phyloP scores from a whole-genome alignment of 2,797 vertebrate genomes.

The Onychomys arenicola region DNA sequence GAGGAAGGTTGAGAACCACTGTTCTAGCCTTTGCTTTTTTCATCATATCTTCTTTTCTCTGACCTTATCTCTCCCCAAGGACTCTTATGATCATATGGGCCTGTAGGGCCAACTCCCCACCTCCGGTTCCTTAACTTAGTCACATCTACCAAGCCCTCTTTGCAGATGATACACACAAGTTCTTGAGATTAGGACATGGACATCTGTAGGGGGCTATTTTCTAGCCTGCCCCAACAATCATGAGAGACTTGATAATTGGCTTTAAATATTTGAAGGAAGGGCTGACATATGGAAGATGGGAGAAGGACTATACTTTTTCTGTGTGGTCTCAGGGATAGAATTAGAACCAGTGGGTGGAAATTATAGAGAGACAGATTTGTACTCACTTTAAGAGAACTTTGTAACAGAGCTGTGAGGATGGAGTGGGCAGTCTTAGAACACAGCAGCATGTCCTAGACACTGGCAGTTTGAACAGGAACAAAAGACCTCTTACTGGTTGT shows the following conservation, averaged over 20 bases:
- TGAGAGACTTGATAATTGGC: background rate
- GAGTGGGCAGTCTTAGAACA: conserved; percentile 78
- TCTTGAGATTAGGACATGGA: background rate
- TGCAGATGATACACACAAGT: background rate
- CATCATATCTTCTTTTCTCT: background rate
- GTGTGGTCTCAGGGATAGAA: conserved; percentile 74
- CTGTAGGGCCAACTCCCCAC: background rate
- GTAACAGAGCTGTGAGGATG: conserved; percentile 68
- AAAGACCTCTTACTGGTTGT: background rate
- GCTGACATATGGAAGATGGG: conserved; percentile 56
- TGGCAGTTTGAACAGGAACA: conserved; percentile 18
- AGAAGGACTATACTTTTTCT: conserved; percentile 67
- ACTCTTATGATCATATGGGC: background rate
- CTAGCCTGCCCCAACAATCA: background rate
- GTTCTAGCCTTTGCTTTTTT: background rate
- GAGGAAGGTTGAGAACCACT: background rate
- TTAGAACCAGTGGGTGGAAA: conserved; percentile 80
- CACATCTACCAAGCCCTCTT: background rate
- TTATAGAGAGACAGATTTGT: conserved; percentile 81
- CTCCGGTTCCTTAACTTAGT: conserved; percentile 2
- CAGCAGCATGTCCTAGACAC: conserved; percentile 60
- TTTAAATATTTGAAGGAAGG: conserved; percentile 50
- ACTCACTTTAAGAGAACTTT: conserved; percentile 72
- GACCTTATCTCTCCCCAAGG: background rate
- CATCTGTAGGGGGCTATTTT: background rate